Conservation (phyloP, 2,888 invertebrate species). For the Bombyx huttoni region DNA sequence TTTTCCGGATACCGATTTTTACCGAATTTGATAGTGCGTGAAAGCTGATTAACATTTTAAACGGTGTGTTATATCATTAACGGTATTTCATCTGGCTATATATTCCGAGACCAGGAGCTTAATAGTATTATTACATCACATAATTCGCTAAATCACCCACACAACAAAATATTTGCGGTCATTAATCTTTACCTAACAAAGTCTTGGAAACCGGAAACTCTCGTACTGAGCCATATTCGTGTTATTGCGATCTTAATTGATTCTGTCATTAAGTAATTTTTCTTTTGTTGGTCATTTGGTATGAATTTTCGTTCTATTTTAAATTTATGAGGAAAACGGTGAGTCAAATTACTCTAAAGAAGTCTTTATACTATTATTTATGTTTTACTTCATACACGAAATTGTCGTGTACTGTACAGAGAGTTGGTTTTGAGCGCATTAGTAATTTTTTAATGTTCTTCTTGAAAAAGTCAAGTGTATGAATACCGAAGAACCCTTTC, state of each 20-base stretch:
- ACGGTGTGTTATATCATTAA: background rate
- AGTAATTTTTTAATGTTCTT: too few relatives aligned
- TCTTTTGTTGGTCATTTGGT: background rate
- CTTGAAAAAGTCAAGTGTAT: too few relatives aligned
- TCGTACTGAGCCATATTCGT: background rate
- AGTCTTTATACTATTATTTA: too few relatives aligned
- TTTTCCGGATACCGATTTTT: too few relatives aligned
- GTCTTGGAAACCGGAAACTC: background rate
- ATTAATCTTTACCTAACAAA: background rate
- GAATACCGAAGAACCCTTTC: too few relatives aligned
- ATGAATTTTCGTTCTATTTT: background rate
- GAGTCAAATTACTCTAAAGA: background rate
- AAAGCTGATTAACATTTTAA: background rate
- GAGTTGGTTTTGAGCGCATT: too few relatives aligned
- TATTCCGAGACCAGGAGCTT: background rate
- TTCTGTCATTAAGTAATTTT: background rate
- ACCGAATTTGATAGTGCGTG: background rate
- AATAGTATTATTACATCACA: constrained; percentile 1
- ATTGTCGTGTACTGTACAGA: too few relatives aligned
- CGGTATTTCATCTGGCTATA: background rate
- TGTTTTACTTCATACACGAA: too few relatives aligned
- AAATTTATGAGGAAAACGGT: background rate
- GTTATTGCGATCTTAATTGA: background rate
- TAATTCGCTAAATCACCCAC: background rate
- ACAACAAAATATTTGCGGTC: background rate